Conservation (phyloP, 1,140 invertebrate species). For the Ephestia elutella region DNA sequence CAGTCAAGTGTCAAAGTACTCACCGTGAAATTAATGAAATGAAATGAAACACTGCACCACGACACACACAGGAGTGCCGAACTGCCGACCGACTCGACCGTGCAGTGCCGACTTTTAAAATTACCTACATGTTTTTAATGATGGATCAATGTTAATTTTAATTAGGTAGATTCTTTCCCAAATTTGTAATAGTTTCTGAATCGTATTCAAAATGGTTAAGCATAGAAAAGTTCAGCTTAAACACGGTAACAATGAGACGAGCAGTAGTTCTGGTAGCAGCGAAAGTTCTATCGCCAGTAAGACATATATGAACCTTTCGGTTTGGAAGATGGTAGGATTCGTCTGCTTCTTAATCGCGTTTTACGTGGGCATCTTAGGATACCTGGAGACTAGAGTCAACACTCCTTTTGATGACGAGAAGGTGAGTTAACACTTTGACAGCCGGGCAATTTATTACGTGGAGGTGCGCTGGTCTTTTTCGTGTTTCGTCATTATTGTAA, state of each 20-base stretch:
- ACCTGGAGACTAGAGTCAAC: conserved; percentile 90
- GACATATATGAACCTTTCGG: conserved; percentile 49
- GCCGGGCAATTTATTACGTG: too few relatives aligned
- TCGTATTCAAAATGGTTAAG: conserved; percentile 47
- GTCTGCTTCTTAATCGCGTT: conserved; percentile 78
- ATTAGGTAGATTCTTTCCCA: conserved; percentile 16
- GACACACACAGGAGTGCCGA: too few relatives aligned
- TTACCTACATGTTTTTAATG: conserved; percentile 7
- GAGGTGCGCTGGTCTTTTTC: too few relatives aligned
- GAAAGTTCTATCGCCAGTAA: conserved; percentile 35
- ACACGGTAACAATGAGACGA: conserved; percentile 65
- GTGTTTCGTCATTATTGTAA: too few relatives aligned
- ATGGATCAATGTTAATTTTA: conserved; percentile 16
- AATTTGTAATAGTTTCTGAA: not conserved
- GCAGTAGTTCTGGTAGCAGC: conserved; percentile 51
- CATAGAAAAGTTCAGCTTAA: conserved; percentile 52
- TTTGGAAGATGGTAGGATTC: conserved; percentile 73
- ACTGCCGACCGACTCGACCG: too few relatives aligned
- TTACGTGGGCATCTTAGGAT: conserved; percentile 86
- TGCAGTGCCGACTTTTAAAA: conserved; percentile 5
- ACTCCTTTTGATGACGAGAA: conserved; percentile 87
- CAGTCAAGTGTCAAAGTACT: too few relatives aligned
- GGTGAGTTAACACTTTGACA: conserved; percentile 68
- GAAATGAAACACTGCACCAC: too few relatives aligned
- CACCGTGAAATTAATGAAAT: too few relatives aligned